Evolutionary conservation across 2,888 invertebrate species (phyloP), one percentile per base, ranked within the genome.

Genomic region (Synergus laeviventris): DNA sequence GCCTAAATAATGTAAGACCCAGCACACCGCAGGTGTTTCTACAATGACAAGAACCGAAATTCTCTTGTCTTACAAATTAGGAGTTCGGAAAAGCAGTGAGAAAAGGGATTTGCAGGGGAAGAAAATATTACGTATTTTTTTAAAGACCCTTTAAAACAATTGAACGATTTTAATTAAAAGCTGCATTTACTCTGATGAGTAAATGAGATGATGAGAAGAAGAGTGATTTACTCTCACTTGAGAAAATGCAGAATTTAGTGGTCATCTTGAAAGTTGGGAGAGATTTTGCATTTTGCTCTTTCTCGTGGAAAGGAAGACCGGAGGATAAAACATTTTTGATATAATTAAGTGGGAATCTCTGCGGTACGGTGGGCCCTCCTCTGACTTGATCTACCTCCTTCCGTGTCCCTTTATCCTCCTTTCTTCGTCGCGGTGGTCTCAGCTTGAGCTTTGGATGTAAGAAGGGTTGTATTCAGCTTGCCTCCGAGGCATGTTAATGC

Each of bases 401-500:
- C 82, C 82, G 82, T 78, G 80, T 78, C 74, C 76, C 79, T 73
- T 76, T 79, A 74, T 77, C 62, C 77, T 77, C 77, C 81, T 81
- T 81, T 80, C 80, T 82, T 82, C 85, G 79, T 81, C 85, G 73
- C 81, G 82, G 83, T 84, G 87, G 86, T 87, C 85, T 87, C 82
- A 82, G 85, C 80, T 86, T 81, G 84, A 85, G 87, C 87, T 87
- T 84, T 85, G 86, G 87, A 88, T 88, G 90, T 91, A 91, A 91
- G 91, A 91, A 91, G 91, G 90, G 91, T 91, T 91, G 90, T 91
- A 90, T 87, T 87, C 89, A 86, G 87, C 88, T 87, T 87, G 89
- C 90, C 89, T 90, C 83, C 86, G 82, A 88, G 91, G 89, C 90
- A 90, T 90, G 90, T 91, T 91, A 91, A 91, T 91, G 91, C 90